A percentile compares a stretch with the other conserved stretches of the same genome.
These are phyloP conservation scores for Bettongia penicillata DNA, from an alignment of 2,113 vertebrate genomes.

Conservation along the genomic window DNA sequence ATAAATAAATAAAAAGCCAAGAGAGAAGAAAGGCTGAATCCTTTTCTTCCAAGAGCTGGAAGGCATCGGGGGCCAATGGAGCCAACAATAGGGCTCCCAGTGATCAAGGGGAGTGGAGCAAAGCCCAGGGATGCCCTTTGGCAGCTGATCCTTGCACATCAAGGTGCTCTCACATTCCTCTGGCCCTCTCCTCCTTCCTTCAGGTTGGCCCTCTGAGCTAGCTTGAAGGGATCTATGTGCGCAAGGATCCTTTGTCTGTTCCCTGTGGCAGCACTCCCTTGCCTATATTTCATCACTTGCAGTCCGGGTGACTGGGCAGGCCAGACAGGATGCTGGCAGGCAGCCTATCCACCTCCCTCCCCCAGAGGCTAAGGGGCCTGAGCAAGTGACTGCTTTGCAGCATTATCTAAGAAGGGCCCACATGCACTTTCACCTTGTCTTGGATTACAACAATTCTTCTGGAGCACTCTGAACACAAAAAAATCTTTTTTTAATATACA, in stretches of 20 bases:
- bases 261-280: not conserved
- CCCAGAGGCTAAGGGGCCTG: not conserved
- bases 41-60: constrained; percentile 2
- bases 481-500: not conserved
- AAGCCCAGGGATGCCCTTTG: not conserved
- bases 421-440: not conserved
- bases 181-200: not conserved
- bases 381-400: not conserved
- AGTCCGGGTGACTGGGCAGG: not conserved
- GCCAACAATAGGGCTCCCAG: not conserved
- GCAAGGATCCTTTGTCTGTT: not conserved
- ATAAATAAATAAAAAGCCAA: constrained; percentile 19
- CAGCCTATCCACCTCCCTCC: not conserved
- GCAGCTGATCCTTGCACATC: not conserved
- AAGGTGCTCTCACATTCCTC: not conserved
- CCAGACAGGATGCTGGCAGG: not conserved
- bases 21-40: constrained; percentile 33
- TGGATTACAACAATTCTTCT: not conserved
- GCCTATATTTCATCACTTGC: not conserved
- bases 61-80: not conserved
- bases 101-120: not conserved
- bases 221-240: not conserved
- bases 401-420: not conserved
- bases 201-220: not conserved
- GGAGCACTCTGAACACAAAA: not conserved